Evolutionary conservation across 2,888 invertebrate species (phyloP), one percentile per base, ranked within the genome.

Genomic region (Phytoseiulus persimilis): DNA sequence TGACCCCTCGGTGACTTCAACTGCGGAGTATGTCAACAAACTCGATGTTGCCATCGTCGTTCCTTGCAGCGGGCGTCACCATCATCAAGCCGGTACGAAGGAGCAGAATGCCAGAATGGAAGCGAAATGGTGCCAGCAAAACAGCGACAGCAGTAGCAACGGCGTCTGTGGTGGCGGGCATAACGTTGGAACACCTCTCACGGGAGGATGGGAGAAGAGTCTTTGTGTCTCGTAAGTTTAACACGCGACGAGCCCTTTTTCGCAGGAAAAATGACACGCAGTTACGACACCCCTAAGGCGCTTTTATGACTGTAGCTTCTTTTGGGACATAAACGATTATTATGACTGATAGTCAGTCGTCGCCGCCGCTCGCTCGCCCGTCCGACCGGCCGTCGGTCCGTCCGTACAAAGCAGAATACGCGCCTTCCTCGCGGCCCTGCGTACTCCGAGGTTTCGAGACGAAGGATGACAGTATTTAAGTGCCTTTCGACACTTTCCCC

Each of bases 221-320:
- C 65, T 65, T 65, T 65, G 65, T 65, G 65, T 65, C 65, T 65
- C 65, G 65, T 65, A 65, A 65, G 11, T 65, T 65, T 65, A 65
- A 65, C 65, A 65, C 65, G 65, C 65, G 5, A 65, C 65, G 65
- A 65, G 65, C 65, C 65, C 65, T 65, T 65, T 18, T 65, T 28
- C 65, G 65, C 1, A 65, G 65, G 65, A 65, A 65, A 65, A 65
- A 65, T 65, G 65, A 65, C 65, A 65, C 65, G 65, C 28, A 65
- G 23, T 65, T 65, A 65, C 65, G 65, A 65, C 65, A 65, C 65
- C 65, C 65, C 65, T 14, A 65, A 65, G 65, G 65, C 65, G 65
- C 65, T 65, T 65, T 65, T 65, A 65, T 65, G 65, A 65, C 65
- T 65, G 65, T 65, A 65, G 65, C 65, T 65, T 65, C 65, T 65